Percentiles rank a stretch among this genome's conserved stretches.
These are phyloP conservation scores for Rattus norvegicus DNA, from an alignment of 2,113 vertebrate species.

Conservation along the genomic window DNA sequence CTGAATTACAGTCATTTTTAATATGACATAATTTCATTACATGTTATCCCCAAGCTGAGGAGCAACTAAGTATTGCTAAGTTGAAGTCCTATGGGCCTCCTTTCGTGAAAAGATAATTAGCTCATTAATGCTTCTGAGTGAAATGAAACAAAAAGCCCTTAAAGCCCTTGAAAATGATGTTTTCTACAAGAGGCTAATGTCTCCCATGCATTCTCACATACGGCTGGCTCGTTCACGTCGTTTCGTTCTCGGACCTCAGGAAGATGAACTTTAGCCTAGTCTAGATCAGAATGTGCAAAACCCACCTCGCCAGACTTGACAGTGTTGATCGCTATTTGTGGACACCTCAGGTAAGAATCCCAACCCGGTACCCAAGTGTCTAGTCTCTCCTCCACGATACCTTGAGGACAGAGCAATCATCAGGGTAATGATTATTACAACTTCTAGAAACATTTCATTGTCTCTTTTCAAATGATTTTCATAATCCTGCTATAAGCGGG, in stretches of 20 bases:
- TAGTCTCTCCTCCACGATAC: constrained; percentile 21
- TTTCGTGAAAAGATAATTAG: constrained; percentile 75
- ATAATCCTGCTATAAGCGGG: constrained; percentile 70
- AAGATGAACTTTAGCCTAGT: neutral
- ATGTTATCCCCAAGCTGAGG: constrained; percentile 46
- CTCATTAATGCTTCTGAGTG: constrained; percentile 64
- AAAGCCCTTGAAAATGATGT: constrained; percentile 58
- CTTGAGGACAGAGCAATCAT: constrained; percentile 26
- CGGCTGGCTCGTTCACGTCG: neutral
- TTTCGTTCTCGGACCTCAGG: neutral
- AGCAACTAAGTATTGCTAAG: constrained; percentile 51
- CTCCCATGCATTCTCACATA: constrained; percentile 1
- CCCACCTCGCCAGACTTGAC: neutral
- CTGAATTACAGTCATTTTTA: constrained; percentile 31
- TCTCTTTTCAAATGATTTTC: constrained; percentile 71
- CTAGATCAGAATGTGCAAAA: neutral
- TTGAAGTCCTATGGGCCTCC: constrained; percentile 59
- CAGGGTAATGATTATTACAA: constrained; percentile 67
- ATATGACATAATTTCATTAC: constrained; percentile 56
- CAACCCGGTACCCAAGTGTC: neutral
- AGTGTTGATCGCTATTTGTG: neutral
- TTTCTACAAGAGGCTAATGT: constrained; percentile 43
- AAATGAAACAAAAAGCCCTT: constrained; percentile 53
- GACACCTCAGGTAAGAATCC: neutral
- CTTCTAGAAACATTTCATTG: constrained; percentile 73